Percentiles rank a stretch among this genome's conserved stretches.
These are phyloP conservation scores for Capromys pilorides DNA, from an alignment of 2,797 vertebrate genomes.

Conservation along the genomic window DNA sequence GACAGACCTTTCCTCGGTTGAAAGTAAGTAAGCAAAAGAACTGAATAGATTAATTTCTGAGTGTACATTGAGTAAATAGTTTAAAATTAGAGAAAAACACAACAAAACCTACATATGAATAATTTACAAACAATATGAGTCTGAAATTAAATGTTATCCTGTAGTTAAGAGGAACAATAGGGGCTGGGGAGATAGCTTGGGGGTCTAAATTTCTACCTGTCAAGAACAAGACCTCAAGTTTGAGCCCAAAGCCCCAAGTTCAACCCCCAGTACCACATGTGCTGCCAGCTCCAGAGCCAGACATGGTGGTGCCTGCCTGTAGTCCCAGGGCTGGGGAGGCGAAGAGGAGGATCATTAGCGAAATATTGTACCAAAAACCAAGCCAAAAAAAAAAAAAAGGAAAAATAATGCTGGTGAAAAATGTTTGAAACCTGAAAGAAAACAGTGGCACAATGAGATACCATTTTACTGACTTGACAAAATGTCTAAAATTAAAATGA, in stretches of 20 bases:
- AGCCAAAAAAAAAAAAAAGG: not conserved
- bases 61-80: not conserved
- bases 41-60: not conserved
- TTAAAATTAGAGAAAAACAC: constrained; percentile 53
- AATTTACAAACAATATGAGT: not conserved
- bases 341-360: no score
- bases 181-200: no score
- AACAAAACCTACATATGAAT: not conserved
- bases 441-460: not conserved
- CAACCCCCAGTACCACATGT: no score
- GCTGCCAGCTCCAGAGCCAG: no score
- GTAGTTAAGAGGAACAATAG: constrained; percentile 11
- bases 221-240: no score
- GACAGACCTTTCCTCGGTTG: not conserved
- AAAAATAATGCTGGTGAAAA: not conserved
- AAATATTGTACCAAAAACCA: no score
- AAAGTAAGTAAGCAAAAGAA: constrained; percentile 39
- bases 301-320: no score
- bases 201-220: no score
- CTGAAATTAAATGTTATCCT: not conserved
- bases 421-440: not conserved
- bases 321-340: no score
- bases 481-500: not conserved
- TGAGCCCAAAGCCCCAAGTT: no score
- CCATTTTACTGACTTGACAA: not conserved